Evolutionary conservation across 92 coral and sea anemone species (phyloP), one percentile per base, ranked within the genome.

Genomic region (Epizoanthus illoricatus): DNA sequence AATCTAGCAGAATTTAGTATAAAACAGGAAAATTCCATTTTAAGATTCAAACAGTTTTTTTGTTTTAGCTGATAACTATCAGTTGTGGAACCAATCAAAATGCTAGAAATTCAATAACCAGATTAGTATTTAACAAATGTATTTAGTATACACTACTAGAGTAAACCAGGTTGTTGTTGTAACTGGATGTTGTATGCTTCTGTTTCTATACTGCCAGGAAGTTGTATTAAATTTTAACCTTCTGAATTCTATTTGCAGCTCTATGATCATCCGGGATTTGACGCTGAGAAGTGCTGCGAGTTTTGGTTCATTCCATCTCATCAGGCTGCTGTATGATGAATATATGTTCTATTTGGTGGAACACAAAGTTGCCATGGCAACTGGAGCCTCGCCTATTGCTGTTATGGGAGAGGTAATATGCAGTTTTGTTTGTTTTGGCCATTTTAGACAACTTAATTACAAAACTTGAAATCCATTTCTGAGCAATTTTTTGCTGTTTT

Each of bases 261-360:
- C 99, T 9, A 97, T 97, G 99, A 94, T 97, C 49, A 97, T 97
- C 73, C 96, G 99, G 75, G 99, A 97, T 78, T 85, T 97, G 69
- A 97, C 99, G 20, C 83, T 97, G 70, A 89, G 99, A 39, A 97
- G 99, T 91, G 99, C 99, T 11, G 99, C 99, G 64, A 97, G 99
- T 73, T 97, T 97, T 94, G 99, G 99, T 3, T 97, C 99, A 12
- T 97, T 97, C 80, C 99, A 97, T 79, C 86, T 97, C 76, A 97
- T 97, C 76, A 90, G 99, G 47, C 96, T 97, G 49, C 84, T 97
- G 21, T 97, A 93, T 81, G 99, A 97, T 65, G 99, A 97, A 78
- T 97, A 97, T 88, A 97, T 97, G 99, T 97, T 97, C 80, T 97
- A 97, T 45, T 64, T 97, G 86, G 97, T 97, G 75, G 99, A 97